A percentile compares a stretch with the other conserved stretches of the same genome.
Evolutionary conservation across 2,113 vertebrate genomes (phyloP).

Genomic region (Hemichromis elongatus): DNA sequence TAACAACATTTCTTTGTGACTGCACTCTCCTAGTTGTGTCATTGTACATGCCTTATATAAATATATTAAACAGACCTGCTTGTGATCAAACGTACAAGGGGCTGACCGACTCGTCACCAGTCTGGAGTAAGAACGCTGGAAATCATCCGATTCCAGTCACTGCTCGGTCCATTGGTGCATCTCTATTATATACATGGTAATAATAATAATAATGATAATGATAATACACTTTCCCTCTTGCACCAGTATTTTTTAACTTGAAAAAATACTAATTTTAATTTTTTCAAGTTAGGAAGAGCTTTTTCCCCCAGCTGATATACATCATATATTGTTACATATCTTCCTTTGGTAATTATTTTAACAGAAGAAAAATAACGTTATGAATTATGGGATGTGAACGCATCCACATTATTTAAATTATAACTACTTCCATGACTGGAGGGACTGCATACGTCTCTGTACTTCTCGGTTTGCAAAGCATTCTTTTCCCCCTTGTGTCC

Average conservation of each 20-base stretch:
- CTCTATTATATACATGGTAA: neutral
- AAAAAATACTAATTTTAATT: neutral
- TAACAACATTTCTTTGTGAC: neutral
- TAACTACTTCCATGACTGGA: neutral
- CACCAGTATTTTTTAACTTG: neutral
- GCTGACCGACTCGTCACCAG: neutral
- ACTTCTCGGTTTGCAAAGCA: neutral
- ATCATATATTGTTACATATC: neutral
- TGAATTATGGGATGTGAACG: neutral
- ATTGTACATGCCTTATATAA: neutral
- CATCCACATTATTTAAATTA: neutral
- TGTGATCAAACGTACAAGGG: too few species aligned
- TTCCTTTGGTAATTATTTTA: neutral
- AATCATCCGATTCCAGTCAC: neutral
- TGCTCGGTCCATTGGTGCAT: neutral
- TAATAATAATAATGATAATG: too few species aligned
- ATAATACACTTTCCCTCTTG: neutral
- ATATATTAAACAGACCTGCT: neutral
- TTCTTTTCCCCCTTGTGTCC: neutral
- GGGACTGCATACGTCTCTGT: neutral
- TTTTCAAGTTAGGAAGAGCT: neutral
- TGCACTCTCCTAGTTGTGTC: neutral
- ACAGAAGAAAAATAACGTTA: neutral
- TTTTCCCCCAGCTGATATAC: neutral
- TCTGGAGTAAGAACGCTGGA: neutral